Evolutionary conservation across 2,888 invertebrate genomes (phyloP), one percentile per base, ranked within the genome.

Genomic region (Cepaea hortensis): DNA sequence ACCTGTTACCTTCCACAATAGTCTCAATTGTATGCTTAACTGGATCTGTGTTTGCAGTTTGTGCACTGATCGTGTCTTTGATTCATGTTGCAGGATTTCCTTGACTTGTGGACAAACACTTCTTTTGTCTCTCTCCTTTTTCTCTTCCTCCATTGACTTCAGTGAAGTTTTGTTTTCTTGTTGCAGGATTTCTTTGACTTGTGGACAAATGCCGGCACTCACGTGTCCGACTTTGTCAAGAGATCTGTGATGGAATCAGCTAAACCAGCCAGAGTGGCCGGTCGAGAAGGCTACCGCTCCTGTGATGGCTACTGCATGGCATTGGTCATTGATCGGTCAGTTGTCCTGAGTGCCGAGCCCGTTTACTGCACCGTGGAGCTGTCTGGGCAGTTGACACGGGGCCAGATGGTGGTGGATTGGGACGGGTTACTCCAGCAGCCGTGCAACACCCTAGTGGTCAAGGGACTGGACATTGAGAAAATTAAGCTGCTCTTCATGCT

Each of bases 371-470:
- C 96, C 0, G 95, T 96, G 5, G 96, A 96, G 91, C 93, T 96
- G 48, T 93, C 93, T 85, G 96, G 96, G 0, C 91, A 89, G 7
- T 95, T 95, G 89, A 96, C 96, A 0, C 95, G 96, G 82, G 96
- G 96, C 0, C 96, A 96, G 94, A 95, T 96, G 93, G 95, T 96
- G 0, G 94, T 96, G 35, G 96, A 96, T 88, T 93, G 93, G 93
- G 84, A 89, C 46, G 88, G 90, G 18, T 23, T 73, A 46, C 86
- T 91, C 11, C 81, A 86, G n/a, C 90, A 91, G 81, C 68, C 83
- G 1, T 87, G 89, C 46, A 93, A 93, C 86, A 90, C 93, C 11
- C 88, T 85, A 18, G 86, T 93, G 9, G 89, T 93, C 9, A 89
- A 88, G 23, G 88, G 89, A 23, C 84, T 92, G 23, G 89, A 92